Conservation (phyloP, 2,113 vertebrate species). For the Pelvicachromis taeniatus region DNA sequence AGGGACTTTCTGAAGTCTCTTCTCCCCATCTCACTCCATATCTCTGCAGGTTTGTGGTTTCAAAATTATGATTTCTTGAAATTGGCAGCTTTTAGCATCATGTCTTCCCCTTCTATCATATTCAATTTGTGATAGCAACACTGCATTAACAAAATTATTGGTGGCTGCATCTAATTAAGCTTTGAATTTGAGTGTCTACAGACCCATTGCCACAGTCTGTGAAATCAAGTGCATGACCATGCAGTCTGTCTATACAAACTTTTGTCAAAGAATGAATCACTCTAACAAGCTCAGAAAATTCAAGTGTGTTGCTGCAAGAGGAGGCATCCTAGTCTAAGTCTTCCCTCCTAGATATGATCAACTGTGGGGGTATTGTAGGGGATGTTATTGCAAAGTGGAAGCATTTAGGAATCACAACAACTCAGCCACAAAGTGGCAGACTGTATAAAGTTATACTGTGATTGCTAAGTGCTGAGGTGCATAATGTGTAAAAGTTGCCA, state of each 20-base stretch:
- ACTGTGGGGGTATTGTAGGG: background rate
- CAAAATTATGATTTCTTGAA: background rate
- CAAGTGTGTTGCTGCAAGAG: background rate
- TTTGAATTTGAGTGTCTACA: background rate
- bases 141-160: fast-evolving
- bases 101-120: background rate
- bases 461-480: background rate
- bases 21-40: background rate
- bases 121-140: background rate
- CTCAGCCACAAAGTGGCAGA: background rate
- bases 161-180: background rate
- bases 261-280: background rate
- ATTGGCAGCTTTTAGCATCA: background rate
- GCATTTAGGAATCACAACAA: background rate
- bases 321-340: background rate
- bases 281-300: background rate
- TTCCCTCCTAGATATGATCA: background rate
- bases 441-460: background rate
- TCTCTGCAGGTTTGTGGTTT: background rate
- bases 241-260: background rate
- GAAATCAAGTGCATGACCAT: background rate
- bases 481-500: background rate
- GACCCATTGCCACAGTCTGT: background rate
- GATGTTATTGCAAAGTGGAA: background rate
- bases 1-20: background rate